Percentiles rank a stretch among this genome's conserved stretches.
phyloP scores from a whole-genome alignment of 2,888 invertebrate species.

The Hypolimnas misippus region DNA sequence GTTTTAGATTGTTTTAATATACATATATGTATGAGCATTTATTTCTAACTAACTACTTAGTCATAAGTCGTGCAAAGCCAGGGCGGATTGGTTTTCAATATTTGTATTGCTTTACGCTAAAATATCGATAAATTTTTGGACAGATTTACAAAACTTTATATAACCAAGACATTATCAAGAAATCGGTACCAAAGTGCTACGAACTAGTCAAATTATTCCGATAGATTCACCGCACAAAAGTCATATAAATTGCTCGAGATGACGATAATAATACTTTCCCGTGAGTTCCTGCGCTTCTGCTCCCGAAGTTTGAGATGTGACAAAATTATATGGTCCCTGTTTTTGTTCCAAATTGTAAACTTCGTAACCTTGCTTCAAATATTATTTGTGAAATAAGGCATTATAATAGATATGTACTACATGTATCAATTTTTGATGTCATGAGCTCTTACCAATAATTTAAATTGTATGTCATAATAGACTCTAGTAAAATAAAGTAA shows the following conservation, averaged over 20 bases:
- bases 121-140: too few species aligned
- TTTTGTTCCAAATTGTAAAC: background rate
- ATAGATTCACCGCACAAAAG: background rate
- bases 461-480: too few species aligned
- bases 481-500: too few species aligned
- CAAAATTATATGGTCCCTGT: background rate
- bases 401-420: too few species aligned
- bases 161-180: background rate
- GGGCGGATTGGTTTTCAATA: too few species aligned
- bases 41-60: too few species aligned
- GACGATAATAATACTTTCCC: background rate
- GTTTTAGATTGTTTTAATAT: too few species aligned
- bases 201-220: background rate
- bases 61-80: too few species aligned
- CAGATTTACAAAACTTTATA: background rate
- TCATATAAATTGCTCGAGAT: slow-evolving; percentile 6
- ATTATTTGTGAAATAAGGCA: background rate
- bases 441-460: too few species aligned
- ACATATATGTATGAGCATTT: too few species aligned
- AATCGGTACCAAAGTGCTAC: background rate
- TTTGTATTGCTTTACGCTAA: too few species aligned
- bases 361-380: background rate
- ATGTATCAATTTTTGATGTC: too few species aligned
- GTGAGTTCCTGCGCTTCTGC: background rate
- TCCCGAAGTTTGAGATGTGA: background rate